Conservation (phyloP, 2,888 invertebrate species). For the Sisyra nigra region DNA sequence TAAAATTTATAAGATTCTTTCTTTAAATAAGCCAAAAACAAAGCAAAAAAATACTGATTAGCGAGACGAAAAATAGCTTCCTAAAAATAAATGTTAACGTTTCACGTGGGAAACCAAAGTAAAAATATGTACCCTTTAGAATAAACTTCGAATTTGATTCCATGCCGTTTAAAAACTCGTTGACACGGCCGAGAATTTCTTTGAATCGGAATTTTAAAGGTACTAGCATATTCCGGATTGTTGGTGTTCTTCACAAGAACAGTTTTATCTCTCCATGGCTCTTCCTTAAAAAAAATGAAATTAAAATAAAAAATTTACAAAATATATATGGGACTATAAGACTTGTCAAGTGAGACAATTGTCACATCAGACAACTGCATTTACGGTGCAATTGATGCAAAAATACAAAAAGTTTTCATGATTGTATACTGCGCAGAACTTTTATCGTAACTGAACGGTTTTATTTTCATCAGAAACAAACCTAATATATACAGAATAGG, state of each 20-base stretch:
- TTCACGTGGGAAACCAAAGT: neutral
- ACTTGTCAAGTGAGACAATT: too few species aligned
- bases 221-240: constrained; percentile 76
- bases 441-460: too few species aligned
- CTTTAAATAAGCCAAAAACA: neutral
- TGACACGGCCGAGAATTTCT: constrained; percentile 65
- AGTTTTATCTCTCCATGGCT: constrained; percentile 59
- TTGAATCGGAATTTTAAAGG: constrained; percentile 63
- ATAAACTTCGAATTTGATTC: constrained; percentile 80
- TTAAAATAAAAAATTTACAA: constrained; percentile 3
- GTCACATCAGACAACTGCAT: too few species aligned
- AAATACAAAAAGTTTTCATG: too few species aligned
- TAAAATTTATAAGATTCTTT: neutral
- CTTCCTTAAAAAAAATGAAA: constrained; percentile 35
- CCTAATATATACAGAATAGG: too few species aligned
- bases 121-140: constrained; percentile 61
- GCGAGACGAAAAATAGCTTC: neutral
- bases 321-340: too few species aligned
- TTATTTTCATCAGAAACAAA: too few species aligned
- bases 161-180: constrained; percentile 75
- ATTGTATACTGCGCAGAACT: too few species aligned
- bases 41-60: neutral
- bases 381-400: too few species aligned
- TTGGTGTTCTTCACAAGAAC: constrained; percentile 65
- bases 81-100: neutral